Evolutionary conservation across 1,140 invertebrate species (phyloP).

Genomic region (Coptotermes formosanus): DNA sequence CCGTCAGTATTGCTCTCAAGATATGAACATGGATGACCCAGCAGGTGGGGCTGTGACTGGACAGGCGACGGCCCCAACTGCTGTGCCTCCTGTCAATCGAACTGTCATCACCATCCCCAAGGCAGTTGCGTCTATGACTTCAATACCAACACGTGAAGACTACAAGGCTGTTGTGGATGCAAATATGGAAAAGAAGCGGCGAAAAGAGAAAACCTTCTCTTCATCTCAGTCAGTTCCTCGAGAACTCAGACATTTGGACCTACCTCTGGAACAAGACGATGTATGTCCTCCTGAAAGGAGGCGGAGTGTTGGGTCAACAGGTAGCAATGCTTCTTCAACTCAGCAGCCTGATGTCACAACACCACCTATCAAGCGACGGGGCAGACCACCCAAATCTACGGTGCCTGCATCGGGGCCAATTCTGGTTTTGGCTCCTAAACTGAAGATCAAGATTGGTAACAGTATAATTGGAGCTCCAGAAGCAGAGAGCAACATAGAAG

Average conservation of each 20-base stretch:
- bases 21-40: slow-evolving; percentile 79
- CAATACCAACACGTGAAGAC: slow-evolving; percentile 78
- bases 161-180: slow-evolving; percentile 66
- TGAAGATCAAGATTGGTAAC: slow-evolving; percentile 79
- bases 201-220: slow-evolving; percentile 55
- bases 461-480: slow-evolving; percentile 43
- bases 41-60: slow-evolving; percentile 44
- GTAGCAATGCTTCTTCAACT: slow-evolving; percentile 42
- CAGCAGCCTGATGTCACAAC: slow-evolving; percentile 4
- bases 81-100: slow-evolving; percentile 63
- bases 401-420: slow-evolving; percentile 22
- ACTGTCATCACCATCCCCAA: slow-evolving; percentile 81
- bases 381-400: slow-evolving; percentile 34
- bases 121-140: slow-evolving; percentile 81
- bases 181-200: slow-evolving; percentile 66
- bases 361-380: slow-evolving; percentile 36
- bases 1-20: slow-evolving; percentile 80
- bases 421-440: slow-evolving; percentile 59
- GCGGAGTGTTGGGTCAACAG: slow-evolving; percentile 48
- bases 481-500: slow-evolving; percentile 32
- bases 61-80: slow-evolving; percentile 48
- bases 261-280: slow-evolving; percentile 49
- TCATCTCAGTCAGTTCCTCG: slow-evolving; percentile 46
- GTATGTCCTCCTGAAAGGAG: slow-evolving; percentile 46
- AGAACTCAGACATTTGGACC: slow-evolving; percentile 56